Conservation (phyloP, 2,113 vertebrate species). For the Oriolus oriolus region DNA sequence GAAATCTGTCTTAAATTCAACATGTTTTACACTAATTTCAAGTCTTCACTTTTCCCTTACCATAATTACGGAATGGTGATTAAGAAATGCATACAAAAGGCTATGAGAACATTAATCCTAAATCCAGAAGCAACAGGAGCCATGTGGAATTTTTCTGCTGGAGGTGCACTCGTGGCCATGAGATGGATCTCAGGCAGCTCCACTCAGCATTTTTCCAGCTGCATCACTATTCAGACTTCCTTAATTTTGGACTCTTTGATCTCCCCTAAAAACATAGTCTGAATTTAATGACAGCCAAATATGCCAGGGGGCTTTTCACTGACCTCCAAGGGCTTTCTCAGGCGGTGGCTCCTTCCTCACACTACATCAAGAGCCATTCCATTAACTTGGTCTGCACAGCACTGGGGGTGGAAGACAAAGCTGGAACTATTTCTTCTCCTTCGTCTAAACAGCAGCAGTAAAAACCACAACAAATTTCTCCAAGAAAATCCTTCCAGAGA, state of each 20-base stretch:
- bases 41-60: neutral
- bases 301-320: neutral
- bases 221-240: neutral
- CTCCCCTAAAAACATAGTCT: neutral
- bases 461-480: neutral
- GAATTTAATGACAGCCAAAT: neutral
- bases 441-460: neutral
- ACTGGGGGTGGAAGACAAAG: neutral
- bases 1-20: neutral
- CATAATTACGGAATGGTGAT: neutral
- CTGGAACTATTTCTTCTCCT: neutral
- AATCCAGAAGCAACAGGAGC: neutral
- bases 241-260: neutral
- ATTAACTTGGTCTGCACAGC: neutral
- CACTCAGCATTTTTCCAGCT: neutral
- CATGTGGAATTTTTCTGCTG: neutral
- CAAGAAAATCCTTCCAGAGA: neutral
- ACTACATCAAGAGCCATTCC: neutral
- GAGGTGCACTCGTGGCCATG: neutral
- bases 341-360: neutral
- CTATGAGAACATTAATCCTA: neutral
- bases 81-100: neutral
- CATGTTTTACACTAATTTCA: neutral
- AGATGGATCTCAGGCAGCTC: neutral
- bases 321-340: neutral